A percentile compares a stretch with the other conserved stretches of the same genome.
These are phyloP conservation scores for Psephotus haematonotus DNA, from an alignment of 2,113 vertebrate genomes.

Conservation along the genomic window DNA sequence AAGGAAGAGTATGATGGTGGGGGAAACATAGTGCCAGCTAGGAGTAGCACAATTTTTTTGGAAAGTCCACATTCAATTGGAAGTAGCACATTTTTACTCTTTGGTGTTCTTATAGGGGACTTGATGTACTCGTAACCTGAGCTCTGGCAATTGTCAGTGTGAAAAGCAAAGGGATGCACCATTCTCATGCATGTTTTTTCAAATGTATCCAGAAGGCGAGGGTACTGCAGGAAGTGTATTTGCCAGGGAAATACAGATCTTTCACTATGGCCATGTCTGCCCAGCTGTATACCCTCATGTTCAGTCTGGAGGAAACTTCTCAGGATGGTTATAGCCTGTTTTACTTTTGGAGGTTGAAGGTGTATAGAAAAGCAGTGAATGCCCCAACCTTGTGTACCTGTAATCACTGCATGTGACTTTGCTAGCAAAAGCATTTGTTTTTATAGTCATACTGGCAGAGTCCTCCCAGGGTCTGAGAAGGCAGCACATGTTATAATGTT, in stretches of 20 bases:
- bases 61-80: neutral
- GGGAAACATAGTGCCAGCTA: neutral
- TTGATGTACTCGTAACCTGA: neutral
- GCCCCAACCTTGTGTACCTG: neutral
- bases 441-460: neutral
- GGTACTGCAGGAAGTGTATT: neutral
- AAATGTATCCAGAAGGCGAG: neutral
- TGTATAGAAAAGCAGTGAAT: neutral
- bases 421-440: neutral
- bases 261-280: neutral
- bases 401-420: neutral
- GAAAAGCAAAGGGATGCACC: neutral
- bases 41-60: neutral
- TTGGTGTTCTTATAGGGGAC: neutral
- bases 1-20: neutral
- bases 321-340: neutral
- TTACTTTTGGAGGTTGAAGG: neutral
- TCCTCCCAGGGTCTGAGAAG: neutral
- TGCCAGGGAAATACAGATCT: neutral
- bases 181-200: neutral
- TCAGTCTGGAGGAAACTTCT: neutral
- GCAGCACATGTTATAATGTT: too few relatives aligned
- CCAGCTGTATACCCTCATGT: rapidly evolving
- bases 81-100: neutral
- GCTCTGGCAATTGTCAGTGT: neutral